Percentiles rank a stretch among this genome's conserved stretches.
These are phyloP conservation scores for Lysandra bellargus DNA, from an alignment of 2,888 invertebrate genomes.

Conservation along the genomic window DNA sequence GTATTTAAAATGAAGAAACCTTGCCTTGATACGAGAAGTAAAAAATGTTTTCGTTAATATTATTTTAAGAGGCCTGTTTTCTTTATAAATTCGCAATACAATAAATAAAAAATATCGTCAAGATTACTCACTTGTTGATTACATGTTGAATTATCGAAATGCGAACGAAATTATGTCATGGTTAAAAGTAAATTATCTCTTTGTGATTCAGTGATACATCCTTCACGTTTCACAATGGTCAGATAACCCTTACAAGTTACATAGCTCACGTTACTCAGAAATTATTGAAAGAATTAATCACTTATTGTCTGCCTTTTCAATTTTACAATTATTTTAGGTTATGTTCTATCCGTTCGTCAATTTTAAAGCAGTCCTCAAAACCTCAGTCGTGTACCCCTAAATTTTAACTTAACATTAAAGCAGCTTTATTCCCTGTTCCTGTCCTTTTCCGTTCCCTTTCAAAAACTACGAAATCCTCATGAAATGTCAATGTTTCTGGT, in stretches of 20 bases:
- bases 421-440: too few species aligned
- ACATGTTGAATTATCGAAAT: slow-evolving; percentile 15
- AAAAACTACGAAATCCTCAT: too few species aligned
- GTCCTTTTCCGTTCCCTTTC: too few species aligned
- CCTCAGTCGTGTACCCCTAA: background rate
- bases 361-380: too few species aligned
- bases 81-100: slow-evolving; percentile 3
- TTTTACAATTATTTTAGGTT: background rate
- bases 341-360: background rate
- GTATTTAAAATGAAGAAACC: background rate
- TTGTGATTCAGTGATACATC: slow-evolving; percentile 15
- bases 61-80: background rate
- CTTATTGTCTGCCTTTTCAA: background rate
- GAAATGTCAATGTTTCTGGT: too few species aligned
- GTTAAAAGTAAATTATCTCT: slow-evolving; percentile 24
- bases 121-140: slow-evolving; percentile 19
- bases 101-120: slow-evolving; percentile 2
- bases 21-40: background rate
- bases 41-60: background rate
- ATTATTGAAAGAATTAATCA: background rate
- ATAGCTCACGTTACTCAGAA: background rate
- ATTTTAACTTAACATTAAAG: background rate
- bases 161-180: slow-evolving; percentile 24
- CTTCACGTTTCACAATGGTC: background rate
- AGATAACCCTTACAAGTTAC: background rate